These are phyloP conservation scores for Rhynchonycteris naso DNA, from an alignment of 2,797 vertebrate species.

Conservation along the genomic window DNA sequence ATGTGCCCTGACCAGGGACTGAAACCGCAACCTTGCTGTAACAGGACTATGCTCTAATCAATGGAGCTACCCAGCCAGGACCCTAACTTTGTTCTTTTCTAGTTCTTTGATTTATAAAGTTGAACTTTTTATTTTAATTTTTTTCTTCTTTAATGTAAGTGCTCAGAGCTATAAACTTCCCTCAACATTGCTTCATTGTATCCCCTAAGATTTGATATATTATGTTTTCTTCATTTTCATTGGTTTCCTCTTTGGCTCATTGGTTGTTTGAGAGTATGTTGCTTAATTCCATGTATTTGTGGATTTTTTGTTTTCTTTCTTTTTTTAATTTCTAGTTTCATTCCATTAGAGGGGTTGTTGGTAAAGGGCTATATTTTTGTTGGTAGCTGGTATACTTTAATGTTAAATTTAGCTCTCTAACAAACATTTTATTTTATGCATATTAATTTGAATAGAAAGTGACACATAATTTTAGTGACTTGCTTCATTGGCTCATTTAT, in stretches of 20 bases:
- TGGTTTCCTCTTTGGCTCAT: neutral
- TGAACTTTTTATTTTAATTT: neutral
- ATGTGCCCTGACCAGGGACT: no score
- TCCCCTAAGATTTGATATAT: neutral
- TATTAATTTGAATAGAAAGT: neutral
- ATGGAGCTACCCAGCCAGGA: no score
- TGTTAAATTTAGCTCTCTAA: neutral
- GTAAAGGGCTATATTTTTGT: neutral
- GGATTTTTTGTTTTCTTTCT: neutral
- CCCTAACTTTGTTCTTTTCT: neutral
- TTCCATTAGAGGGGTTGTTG: neutral
- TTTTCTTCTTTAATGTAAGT: neutral
- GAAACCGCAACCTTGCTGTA: no score
- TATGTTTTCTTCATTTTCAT: neutral
- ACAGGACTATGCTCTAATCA: no score
- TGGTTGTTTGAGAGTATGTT: neutral
- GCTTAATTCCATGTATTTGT: conserved; percentile 28
- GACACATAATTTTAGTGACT: conserved; percentile 6
- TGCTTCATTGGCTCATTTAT: conserved; percentile 6
- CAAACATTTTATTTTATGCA: neutral
- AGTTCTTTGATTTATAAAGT: neutral
- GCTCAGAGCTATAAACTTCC: neutral
- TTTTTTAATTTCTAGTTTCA: neutral
- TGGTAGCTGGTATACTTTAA: neutral
- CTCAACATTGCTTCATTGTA: neutral